phyloP scores from a whole-genome alignment of 2,113 vertebrate genomes.

The Anthoscopus minutus region DNA sequence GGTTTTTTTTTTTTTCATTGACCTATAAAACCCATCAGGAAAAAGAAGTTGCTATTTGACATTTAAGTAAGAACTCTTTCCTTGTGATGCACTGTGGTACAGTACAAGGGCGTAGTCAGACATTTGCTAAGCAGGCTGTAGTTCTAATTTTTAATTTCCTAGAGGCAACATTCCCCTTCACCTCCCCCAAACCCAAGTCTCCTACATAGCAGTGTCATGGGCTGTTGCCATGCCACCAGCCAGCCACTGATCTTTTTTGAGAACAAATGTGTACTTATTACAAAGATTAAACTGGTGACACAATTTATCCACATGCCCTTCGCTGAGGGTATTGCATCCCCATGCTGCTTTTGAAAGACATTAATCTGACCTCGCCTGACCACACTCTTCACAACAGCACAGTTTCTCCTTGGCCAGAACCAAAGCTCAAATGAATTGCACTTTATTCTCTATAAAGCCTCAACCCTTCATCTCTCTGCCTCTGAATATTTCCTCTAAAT shows the following conservation, averaged over 20 bases:
- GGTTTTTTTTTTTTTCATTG: not conserved
- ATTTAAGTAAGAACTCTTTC: conserved; percentile 21
- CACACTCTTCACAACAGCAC: conserved; percentile 10
- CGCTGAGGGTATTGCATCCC: not conserved
- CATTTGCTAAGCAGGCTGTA: conserved; percentile 25
- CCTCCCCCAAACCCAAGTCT: conserved; percentile 18
- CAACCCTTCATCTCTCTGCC: not conserved
- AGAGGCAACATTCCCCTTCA: conserved; percentile 29
- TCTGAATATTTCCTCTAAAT: not conserved
- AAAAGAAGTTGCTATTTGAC: not conserved
- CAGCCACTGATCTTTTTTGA: conserved; percentile 53
- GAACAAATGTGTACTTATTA: conserved; percentile 51
- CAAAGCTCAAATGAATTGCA: not conserved
- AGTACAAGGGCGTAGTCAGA: conserved; percentile 29
- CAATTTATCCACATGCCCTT: conserved; percentile 29
- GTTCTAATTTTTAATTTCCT: conserved; percentile 59
- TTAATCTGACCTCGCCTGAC: conserved; percentile 24
- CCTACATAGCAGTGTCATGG: conserved; percentile 18
- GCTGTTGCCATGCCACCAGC: conserved; percentile 49
- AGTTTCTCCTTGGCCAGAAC: not conserved
- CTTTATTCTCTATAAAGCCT: not conserved
- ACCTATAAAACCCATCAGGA: not conserved
- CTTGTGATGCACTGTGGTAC: not conserved
- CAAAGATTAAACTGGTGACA: conserved; percentile 40
- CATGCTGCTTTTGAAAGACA: not conserved